Evolutionary conservation across 2,797 vertebrate genomes (phyloP).

Genomic region (Sardinella longiceps): DNA sequence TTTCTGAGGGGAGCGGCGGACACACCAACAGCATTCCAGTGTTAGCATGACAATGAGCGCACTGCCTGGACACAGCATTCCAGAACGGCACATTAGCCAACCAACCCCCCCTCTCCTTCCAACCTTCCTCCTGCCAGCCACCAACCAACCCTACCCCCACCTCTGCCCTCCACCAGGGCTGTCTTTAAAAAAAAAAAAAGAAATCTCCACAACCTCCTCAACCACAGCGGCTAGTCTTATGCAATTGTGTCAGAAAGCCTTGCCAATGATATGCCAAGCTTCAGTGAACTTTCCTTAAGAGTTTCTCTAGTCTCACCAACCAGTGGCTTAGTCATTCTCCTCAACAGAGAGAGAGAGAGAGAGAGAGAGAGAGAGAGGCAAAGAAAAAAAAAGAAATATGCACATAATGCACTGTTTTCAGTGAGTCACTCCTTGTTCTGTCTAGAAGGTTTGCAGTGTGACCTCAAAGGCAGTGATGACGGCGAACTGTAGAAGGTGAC

Average conservation of each 20-base stretch:
- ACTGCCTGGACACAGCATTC: constrained; percentile 48
- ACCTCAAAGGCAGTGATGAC: background rate
- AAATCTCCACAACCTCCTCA: constrained; percentile 21
- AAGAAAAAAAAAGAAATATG: background rate
- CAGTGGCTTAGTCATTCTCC: background rate
- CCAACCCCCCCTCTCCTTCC: constrained; percentile 1
- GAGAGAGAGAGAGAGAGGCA: no score
- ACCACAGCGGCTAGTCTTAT: constrained; percentile 21
- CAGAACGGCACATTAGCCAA: constrained; percentile 36
- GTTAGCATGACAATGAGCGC: constrained; percentile 53
- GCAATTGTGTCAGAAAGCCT: constrained; percentile 32
- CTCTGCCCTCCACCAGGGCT: background rate
- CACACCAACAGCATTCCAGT: constrained; percentile 44
- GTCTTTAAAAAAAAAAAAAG: constrained; percentile 41
- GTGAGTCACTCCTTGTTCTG: background rate
- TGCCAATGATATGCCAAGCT: constrained; percentile 29
- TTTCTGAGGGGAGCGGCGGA: constrained; percentile 29
- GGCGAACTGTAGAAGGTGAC: background rate
- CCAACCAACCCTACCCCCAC: background rate
- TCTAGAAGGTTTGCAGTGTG: background rate
- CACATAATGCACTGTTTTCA: background rate
- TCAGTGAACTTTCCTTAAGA: constrained; percentile 28
- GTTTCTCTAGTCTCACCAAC: background rate
- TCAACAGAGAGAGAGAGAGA: no score
- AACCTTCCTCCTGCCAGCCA: background rate